Conservation (phyloP, 2,113 vertebrate genomes). For the Ailuropoda melanoleuca region DNA sequence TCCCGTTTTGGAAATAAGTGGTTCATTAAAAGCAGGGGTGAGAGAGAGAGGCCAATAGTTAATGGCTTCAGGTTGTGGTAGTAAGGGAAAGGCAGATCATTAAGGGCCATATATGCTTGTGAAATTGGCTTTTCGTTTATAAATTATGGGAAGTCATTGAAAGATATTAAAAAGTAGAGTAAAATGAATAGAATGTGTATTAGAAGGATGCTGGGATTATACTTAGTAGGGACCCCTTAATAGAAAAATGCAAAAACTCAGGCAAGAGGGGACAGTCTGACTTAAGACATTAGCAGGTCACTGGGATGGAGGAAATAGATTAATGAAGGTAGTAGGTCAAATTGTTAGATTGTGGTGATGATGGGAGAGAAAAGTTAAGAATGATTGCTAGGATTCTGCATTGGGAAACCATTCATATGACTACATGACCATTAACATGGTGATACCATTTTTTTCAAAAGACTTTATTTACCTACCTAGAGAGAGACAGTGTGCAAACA, state of each 20-base stretch:
- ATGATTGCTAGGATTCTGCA: constrained; percentile 2
- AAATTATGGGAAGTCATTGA: neutral
- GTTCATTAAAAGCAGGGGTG: neutral
- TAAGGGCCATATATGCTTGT: neutral
- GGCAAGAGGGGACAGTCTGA: neutral
- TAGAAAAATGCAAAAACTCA: constrained; percentile 5
- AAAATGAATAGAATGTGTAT: neutral
- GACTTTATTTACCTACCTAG: neutral
- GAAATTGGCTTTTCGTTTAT: neutral
- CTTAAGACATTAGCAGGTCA: neutral
- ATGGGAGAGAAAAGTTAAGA: constrained; percentile 5
- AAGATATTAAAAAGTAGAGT: neutral
- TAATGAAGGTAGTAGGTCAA: neutral
- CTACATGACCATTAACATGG: neutral
- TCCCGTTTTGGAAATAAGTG: constrained; percentile 25
- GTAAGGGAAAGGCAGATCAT: neutral
- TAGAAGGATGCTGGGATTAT: neutral
- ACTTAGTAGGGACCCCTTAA: neutral
- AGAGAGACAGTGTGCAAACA: neutral
- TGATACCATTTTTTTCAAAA: neutral
- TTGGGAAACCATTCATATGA: neutral
- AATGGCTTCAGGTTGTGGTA: neutral
- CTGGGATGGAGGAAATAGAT: neutral
- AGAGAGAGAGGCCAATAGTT: neutral
- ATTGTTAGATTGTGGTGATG: neutral